Conservation (phyloP, 2,113 vertebrate genomes). For the Hassar affinis region DNA sequence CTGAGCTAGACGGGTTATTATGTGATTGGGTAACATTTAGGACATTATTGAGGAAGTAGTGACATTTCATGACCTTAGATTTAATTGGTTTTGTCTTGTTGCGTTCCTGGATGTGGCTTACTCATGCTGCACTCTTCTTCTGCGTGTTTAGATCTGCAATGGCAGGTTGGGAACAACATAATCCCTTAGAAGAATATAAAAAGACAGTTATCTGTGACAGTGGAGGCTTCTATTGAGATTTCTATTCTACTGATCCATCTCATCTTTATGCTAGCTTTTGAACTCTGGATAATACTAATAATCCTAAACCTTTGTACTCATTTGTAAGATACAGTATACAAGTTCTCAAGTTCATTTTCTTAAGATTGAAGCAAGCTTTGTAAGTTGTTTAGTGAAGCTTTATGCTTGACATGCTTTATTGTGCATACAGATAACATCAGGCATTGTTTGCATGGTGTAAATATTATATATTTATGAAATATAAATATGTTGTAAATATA, state of each 20-base stretch:
- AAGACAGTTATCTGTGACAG: not conserved
- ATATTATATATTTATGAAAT: too few relatives aligned
- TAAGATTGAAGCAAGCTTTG: not conserved
- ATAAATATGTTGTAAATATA: slow-evolving; percentile 4
- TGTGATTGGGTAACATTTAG: slow-evolving; percentile 24
- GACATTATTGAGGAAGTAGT: slow-evolving; percentile 57
- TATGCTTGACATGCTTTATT: not conserved
- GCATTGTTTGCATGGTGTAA: not conserved
- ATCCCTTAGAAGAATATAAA: not conserved
- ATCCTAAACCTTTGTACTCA: not conserved
- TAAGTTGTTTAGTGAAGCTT: not conserved
- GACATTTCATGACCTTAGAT: not conserved
- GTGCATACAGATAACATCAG: not conserved
- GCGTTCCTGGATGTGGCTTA: not conserved
- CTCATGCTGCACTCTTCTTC: not conserved
- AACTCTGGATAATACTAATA: not conserved
- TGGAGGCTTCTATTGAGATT: not conserved
- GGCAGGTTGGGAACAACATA: not conserved
- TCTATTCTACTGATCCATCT: too few relatives aligned
- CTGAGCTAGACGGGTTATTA: not conserved
- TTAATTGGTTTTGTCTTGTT: not conserved
- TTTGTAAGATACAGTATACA: not conserved
- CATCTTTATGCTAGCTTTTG: not conserved
- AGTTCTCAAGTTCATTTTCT: too few relatives aligned
- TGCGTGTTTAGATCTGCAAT: not conserved